These are phyloP conservation scores for Ammospiza nelsoni DNA, from an alignment of 2,113 vertebrate species.

Conservation along the genomic window DNA sequence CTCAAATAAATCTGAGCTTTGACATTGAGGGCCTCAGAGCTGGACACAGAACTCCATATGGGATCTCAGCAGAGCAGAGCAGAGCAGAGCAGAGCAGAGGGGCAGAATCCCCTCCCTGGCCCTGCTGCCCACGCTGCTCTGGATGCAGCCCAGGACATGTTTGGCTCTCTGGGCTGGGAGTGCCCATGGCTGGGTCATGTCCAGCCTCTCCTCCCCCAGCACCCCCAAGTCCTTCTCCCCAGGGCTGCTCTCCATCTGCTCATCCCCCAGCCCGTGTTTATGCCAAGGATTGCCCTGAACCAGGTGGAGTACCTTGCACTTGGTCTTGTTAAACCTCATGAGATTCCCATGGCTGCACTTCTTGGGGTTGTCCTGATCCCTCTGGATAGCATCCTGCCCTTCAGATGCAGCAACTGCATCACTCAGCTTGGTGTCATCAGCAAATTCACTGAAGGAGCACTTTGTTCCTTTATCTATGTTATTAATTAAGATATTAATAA, in stretches of 20 bases:
- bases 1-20: too few species aligned
- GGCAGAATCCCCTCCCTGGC: not conserved
- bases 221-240: rapidly evolving
- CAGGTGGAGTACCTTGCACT: not conserved
- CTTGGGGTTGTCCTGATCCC: not conserved
- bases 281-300: rapidly evolving
- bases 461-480: not conserved
- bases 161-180: not conserved
- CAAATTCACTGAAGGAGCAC: not conserved
- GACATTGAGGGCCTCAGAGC: not conserved
- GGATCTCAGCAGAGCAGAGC: not conserved
- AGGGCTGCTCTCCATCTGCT: not conserved
- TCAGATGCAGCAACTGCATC: not conserved
- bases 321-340: not conserved
- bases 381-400: not conserved
- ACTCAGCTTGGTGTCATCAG: not conserved
- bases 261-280: not conserved
- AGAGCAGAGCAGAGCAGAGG: not conserved
- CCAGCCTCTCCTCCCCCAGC: not conserved
- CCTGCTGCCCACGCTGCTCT: rapidly evolving
- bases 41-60: not conserved
- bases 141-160: not conserved
- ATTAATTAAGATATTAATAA: not conserved
- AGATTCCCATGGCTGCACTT: not conserved
- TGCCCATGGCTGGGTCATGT: not conserved